Conservation (phyloP, 2,113 vertebrate genomes). For the Corydoras maculifer region DNA sequence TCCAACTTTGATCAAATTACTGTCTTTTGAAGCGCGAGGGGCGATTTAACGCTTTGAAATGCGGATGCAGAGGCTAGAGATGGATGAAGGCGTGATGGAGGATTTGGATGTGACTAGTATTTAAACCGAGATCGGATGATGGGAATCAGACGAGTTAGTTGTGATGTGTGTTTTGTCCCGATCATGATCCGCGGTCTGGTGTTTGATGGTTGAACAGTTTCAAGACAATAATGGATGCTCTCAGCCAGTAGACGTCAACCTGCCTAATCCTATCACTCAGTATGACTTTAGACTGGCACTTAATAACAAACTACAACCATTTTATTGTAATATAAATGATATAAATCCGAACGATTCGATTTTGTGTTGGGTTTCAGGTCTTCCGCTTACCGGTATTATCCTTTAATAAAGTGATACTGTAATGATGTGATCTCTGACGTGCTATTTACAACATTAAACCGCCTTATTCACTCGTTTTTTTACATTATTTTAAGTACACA, state of each 20-base stretch:
- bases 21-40: not conserved
- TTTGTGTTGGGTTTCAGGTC: too few relatives aligned
- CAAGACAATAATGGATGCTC: slow-evolving; percentile 20
- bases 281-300: not conserved
- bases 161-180: not conserved
- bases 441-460: too few relatives aligned
- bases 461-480: too few relatives aligned
- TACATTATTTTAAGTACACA: too few relatives aligned
- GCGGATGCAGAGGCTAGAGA: slow-evolving; percentile 5
- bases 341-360: too few relatives aligned
- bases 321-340: too few relatives aligned
- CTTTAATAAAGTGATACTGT: too few relatives aligned
- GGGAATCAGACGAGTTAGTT: not conserved
- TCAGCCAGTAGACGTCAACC: slow-evolving; percentile 12
- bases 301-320: not conserved
- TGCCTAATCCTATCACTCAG: not conserved
- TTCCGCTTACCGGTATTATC: too few relatives aligned
- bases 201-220: not conserved
- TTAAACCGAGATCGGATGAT: not conserved
- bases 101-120: slow-evolving; percentile 1
- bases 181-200: not conserved
- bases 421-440: too few relatives aligned
- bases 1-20: too few relatives aligned
- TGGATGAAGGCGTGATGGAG: slow-evolving; percentile 15
- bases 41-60: not conserved